Base-by-base conservation (phyloP, 2,113 vertebrate species). In the Solea senegalensis region DNA sequence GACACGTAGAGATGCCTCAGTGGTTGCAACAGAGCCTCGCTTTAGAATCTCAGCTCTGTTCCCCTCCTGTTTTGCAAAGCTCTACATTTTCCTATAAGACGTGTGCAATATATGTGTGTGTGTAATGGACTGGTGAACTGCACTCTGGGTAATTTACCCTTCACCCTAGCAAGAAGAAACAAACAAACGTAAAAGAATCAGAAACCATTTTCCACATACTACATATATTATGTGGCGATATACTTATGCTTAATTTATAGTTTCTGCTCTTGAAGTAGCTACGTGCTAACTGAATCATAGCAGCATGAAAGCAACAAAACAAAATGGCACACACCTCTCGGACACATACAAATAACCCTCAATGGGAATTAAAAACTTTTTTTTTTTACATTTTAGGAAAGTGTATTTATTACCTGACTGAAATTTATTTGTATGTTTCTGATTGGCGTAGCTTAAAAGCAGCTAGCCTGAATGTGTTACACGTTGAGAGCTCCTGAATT, bases 111-210 rank as follows among this genome's bases (percentile, higher is more conserved):
- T 4, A 34, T 52, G 15, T 49, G 49, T 48, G 43, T 8, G 12
- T 14, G 1, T 62, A 44, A 50, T 49, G n/a, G 57, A 51, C 51
- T 13, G 3, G 12, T 26, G 40, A 63, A 45, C 13, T 78, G 44
- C 41, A 54, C 65, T 3, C 48, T 71, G 44, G 55, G 34, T 49
- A 78, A 12, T 7, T 56, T n/a, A 57, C 39, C 12, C 12, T 50
- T 56, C n/a, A 62, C 28, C 43, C 11, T 10, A 16, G 3, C 43
- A 66, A 44, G 44, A 52, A 68, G 10, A 5, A 14, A 49, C 6
- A 56, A 28, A 68, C 41, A 46, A 11, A 46, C 8, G n/a, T n/a
- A 9, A 46, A 21, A n/a, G n/a, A n/a, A n/a, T n/a, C n/a, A n/a
- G 21, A 21, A 21, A 21, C 21, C 21, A 21, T 21, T 21, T 21